Percentiles rank a stretch among this genome's conserved stretches.
Conservation (phyloP, 2,113 vertebrate genomes). For the Rhinogobius similis region DNA sequence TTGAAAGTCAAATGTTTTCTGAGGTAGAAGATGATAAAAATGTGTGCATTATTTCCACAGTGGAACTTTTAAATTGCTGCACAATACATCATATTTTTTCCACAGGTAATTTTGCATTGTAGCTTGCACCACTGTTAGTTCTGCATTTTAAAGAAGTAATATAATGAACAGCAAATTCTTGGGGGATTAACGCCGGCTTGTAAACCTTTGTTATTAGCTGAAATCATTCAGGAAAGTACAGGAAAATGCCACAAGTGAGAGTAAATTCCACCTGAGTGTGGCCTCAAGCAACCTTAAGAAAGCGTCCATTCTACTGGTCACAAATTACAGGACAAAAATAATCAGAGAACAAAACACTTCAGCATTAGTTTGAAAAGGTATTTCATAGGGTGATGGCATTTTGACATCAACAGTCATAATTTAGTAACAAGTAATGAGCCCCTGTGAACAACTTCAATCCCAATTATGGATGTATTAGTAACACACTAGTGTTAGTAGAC, state of each 20-base stretch:
- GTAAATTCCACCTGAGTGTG: neutral
- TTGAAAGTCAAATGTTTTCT: neutral
- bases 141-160: neutral
- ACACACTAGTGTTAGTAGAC: too few species aligned
- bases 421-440: neutral
- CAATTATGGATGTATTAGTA: neutral
- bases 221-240: neutral
- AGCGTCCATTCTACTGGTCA: neutral
- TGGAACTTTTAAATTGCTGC: neutral
- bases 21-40: neutral
- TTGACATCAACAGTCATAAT: constrained; percentile 1
- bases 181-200: neutral
- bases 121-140: neutral
- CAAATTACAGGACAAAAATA: constrained; percentile 8
- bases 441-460: neutral
- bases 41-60: neutral
- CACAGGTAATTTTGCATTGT: neutral
- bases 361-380: neutral
- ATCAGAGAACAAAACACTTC: constrained; percentile 6
- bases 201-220: constrained; percentile 1
- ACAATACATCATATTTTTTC: neutral
- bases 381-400: neutral
- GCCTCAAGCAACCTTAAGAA: constrained; percentile 2
- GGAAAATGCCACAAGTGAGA: constrained; percentile 2
- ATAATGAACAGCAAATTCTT: constrained; percentile 1